phyloP scores from a whole-genome alignment of 2,113 vertebrate genomes.

The Mustelus asterias region DNA sequence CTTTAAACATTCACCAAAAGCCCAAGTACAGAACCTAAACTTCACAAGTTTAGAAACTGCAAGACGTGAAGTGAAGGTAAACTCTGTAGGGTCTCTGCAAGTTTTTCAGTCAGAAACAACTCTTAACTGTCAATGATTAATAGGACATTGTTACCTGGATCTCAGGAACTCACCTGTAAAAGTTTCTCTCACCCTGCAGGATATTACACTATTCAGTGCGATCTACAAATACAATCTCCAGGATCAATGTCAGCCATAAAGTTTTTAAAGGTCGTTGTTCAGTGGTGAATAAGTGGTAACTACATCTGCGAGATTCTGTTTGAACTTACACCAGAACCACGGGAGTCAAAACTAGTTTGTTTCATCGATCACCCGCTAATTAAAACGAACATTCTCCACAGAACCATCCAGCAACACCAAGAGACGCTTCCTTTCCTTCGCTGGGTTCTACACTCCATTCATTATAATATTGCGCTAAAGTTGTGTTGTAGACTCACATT shows the following conservation, averaged over 20 bases:
- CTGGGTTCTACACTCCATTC: conserved; percentile 39
- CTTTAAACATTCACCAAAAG: too few relatives aligned
- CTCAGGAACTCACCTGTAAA: not conserved
- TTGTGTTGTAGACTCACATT: conserved; percentile 14
- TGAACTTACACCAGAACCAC: not conserved
- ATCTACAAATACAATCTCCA: not conserved
- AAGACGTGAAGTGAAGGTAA: not conserved
- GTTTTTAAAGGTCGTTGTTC: not conserved
- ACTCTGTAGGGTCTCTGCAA: not conserved
- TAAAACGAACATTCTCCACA: not conserved
- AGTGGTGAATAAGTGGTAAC: not conserved
- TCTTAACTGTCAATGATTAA: too few relatives aligned
- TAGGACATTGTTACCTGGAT: not conserved
- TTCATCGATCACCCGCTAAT: not conserved
- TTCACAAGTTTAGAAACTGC: not conserved
- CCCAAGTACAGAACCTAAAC: too few relatives aligned
- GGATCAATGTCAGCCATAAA: not conserved
- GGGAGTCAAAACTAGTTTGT: not conserved
- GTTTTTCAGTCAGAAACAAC: not conserved
- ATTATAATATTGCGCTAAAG: not conserved
- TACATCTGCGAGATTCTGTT: not conserved
- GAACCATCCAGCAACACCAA: not conserved
- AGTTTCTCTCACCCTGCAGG: not conserved
- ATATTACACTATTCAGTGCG: not conserved
- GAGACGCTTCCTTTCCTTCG: not conserved